Conservation (phyloP, 2,888 invertebrate genomes). For the Monochamus alternatus region DNA sequence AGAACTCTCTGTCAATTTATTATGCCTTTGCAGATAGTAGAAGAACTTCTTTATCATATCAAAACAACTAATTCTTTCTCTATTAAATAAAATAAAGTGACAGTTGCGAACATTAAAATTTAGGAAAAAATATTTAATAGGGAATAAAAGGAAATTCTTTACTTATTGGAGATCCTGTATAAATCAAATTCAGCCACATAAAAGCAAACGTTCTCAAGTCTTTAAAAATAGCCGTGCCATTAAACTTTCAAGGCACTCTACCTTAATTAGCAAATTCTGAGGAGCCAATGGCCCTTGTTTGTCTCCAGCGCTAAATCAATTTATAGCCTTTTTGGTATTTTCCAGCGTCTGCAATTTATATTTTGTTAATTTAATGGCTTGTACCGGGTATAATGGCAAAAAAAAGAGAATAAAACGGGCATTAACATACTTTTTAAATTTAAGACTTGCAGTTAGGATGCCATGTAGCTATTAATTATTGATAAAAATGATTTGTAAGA, state of each 20-base stretch:
- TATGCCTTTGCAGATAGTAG: no score
- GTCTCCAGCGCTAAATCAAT: neutral
- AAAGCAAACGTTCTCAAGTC: neutral
- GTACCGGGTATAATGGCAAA: neutral
- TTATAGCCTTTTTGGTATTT: slow-evolving; percentile 3
- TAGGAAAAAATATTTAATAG: no score
- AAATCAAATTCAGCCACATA: neutral
- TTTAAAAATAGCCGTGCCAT: slow-evolving; percentile 38
- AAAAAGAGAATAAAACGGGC: neutral
- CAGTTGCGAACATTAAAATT: neutral
- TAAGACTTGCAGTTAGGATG: no score
- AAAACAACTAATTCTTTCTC: no score
- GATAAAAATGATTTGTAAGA: no score
- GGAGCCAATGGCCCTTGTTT: slow-evolving; percentile 23
- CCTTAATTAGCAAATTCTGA: slow-evolving; percentile 37
- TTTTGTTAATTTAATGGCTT: neutral
- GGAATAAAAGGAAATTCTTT: no score
- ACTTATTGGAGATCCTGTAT: neutral
- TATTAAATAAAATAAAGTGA: no score
- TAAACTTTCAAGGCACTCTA: slow-evolving; percentile 47
- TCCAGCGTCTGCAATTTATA: neutral
- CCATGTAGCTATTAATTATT: no score
- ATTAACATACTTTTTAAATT: neutral
- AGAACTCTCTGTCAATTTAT: neutral
- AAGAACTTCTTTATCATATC: no score